These are phyloP conservation scores for Euproctis similis DNA, from an alignment of 2,888 invertebrate genomes.

Conservation along the genomic window DNA sequence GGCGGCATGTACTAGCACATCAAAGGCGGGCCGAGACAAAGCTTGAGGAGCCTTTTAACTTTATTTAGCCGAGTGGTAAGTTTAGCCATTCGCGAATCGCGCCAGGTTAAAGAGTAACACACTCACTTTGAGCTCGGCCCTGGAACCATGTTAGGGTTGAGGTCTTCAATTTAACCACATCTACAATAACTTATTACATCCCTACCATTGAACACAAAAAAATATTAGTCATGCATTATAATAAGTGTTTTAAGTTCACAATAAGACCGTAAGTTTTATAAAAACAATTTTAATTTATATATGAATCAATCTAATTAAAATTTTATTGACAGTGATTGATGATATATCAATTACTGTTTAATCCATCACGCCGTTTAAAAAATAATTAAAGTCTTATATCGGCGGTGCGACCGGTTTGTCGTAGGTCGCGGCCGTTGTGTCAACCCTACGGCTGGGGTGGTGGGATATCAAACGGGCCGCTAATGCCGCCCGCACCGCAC, in stretches of 20 bases:
- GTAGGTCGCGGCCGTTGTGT: conserved; percentile 40
- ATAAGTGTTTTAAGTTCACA: too few species aligned
- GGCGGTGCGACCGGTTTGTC: conserved; percentile 32
- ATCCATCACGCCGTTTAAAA: conserved; percentile 27
- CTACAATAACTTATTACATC: too few species aligned
- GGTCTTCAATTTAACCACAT: too few species aligned
- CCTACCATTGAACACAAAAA: too few species aligned
- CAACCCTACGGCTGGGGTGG: conserved; percentile 55
- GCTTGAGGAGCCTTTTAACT: conserved; percentile 75
- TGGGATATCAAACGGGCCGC: conserved; percentile 63
- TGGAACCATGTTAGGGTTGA: conserved; percentile 43
- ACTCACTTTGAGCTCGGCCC: conserved; percentile 64
- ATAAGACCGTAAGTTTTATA: too few species aligned
- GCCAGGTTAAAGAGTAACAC: conserved; percentile 76
- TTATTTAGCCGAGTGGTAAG: conserved; percentile 76
- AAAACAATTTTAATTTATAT: too few species aligned
- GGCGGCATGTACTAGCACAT: conserved; percentile 52
- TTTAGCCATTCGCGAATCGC: conserved; percentile 75
- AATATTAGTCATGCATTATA: too few species aligned
- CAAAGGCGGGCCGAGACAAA: conserved; percentile 74
- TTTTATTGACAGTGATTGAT: too few species aligned
- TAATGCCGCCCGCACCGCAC: conserved; percentile 68
- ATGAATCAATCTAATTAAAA: too few species aligned
- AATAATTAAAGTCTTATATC: conserved; percentile 35
- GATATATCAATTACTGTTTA: conserved; percentile 1